phyloP scores from a whole-genome alignment of 2,113 vertebrate genomes.

The Psammodynastes pulverulentus region DNA sequence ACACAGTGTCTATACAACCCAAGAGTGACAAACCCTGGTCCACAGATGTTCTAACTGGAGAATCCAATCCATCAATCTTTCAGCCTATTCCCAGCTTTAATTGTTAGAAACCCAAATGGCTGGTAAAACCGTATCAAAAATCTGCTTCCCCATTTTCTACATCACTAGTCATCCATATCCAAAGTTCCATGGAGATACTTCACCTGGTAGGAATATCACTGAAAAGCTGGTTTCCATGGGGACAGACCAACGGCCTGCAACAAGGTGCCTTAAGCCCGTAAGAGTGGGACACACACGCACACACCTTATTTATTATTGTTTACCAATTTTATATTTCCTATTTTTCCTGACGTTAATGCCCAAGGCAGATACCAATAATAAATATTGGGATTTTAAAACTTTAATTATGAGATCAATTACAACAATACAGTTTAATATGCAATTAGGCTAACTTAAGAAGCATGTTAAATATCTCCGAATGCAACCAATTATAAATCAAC shows the following conservation, averaged over 20 bases:
- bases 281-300: neutral
- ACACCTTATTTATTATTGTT: neutral
- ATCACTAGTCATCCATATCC: neutral
- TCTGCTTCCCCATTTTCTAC: neutral
- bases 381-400: neutral
- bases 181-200: neutral
- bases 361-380: neutral
- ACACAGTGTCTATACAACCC: neutral
- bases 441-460: neutral
- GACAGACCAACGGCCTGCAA: neutral
- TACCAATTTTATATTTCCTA: neutral
- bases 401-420: neutral
- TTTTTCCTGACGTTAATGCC: neutral
- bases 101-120: neutral
- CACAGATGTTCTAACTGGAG: neutral
- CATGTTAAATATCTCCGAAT: neutral
- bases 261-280: neutral
- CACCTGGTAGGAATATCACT: neutral
- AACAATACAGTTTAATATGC: neutral
- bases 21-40: neutral
- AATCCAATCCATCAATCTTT: neutral
- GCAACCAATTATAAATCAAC: neutral
- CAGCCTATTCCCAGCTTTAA: neutral
- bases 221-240: neutral
- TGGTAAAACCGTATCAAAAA: neutral